Conservation (phyloP, 2,797 vertebrate genomes). For the Sebastes miniatus region DNA sequence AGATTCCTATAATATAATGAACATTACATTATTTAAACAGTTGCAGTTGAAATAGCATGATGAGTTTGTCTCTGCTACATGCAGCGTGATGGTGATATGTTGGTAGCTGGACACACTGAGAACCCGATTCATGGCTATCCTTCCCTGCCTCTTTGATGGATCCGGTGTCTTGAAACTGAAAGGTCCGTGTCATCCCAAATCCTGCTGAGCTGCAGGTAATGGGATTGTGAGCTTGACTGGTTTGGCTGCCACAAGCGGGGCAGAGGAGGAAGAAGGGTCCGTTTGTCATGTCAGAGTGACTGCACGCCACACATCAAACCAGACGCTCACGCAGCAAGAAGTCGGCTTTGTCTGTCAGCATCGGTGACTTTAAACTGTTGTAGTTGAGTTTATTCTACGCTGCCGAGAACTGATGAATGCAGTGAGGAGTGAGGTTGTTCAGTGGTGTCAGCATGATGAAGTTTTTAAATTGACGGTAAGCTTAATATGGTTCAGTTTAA, state of each 20-base stretch:
- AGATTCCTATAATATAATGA: neutral
- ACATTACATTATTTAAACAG: neutral
- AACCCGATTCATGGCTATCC: slow-evolving; percentile 4
- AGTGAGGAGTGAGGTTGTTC: neutral
- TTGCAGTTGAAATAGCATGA: neutral
- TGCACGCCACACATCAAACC: slow-evolving; percentile 17
- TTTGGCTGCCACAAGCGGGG: slow-evolving; percentile 16
- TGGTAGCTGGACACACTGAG: neutral
- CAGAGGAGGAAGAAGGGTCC: slow-evolving; percentile 19
- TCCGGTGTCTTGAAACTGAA: slow-evolving; percentile 36
- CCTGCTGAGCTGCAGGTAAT: slow-evolving; percentile 46
- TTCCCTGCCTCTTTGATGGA: slow-evolving; percentile 33
- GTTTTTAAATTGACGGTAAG: neutral
- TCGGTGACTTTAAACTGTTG: neutral
- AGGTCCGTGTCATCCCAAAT: slow-evolving; percentile 41
- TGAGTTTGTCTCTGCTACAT: neutral
- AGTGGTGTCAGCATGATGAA: neutral
- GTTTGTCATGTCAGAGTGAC: slow-evolving; percentile 21
- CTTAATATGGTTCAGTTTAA: neutral
- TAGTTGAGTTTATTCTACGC: neutral
- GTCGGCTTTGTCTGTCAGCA: slow-evolving; percentile 6
- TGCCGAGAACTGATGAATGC: neutral
- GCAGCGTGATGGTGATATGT: neutral
- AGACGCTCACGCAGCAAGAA: neutral
- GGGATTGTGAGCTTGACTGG: slow-evolving; percentile 38